Evolutionary conservation across 2,113 vertebrate genomes (phyloP).

Genomic region (Tachuris rubrigastra): DNA sequence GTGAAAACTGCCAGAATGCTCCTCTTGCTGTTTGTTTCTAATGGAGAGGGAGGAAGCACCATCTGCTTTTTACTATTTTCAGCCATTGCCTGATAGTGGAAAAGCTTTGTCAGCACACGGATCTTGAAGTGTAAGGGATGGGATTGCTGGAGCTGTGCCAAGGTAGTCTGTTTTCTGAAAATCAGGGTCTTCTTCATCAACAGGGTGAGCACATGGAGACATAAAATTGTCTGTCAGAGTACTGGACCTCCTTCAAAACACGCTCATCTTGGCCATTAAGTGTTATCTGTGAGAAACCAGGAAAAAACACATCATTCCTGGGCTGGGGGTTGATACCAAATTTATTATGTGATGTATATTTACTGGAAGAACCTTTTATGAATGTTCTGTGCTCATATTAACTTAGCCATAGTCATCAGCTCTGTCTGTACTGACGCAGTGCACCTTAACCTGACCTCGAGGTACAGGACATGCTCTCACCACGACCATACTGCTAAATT

Average conservation of each 20-base stretch:
- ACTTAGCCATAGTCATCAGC: not conserved
- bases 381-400: not conserved
- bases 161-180: not conserved
- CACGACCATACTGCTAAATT: not conserved
- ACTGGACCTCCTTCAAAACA: not conserved
- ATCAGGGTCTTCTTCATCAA: not conserved
- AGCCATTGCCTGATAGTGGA: not conserved
- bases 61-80: conserved; percentile 25
- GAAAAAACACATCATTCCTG: not conserved
- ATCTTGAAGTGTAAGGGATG: not conserved
- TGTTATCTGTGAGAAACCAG: not conserved
- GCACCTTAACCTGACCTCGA: not conserved
- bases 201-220: not conserved
- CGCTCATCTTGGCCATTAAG: not conserved
- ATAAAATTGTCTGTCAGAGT: not conserved
- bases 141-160: not conserved
- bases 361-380: not conserved
- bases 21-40: not conserved
- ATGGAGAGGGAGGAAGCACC: not conserved
- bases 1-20: not conserved
- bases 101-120: not conserved
- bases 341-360: not conserved
- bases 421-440: not conserved
- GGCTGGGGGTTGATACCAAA: not conserved
- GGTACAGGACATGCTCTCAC: not conserved